Base-by-base conservation (phyloP, 2,797 vertebrate genomes). In the Botia almorhae region DNA sequence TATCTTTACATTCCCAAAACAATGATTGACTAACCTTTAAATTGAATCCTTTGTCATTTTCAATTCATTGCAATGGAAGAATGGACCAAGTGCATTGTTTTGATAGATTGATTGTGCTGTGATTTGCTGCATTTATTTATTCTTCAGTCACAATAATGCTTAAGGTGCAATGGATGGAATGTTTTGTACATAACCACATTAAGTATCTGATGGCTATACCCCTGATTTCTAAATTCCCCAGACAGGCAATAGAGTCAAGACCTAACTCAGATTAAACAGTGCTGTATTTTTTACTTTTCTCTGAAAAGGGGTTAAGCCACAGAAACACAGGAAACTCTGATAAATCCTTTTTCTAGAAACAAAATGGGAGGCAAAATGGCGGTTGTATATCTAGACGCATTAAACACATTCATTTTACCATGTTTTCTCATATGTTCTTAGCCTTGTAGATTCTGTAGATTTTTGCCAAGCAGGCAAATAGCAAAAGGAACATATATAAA, bases 1-100 rank as follows among this genome's bases (percentile, higher is more conserved):
- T 43, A 26, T 63, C 67, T 78, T 51, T 29, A 69, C 1, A 29
- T 1, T 63, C 43, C 16, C 17, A 50, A 36, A 29, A 8, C 17
- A 3, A 5, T 10, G 11, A 69, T 69, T 69, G 48, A 68, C 64
- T 55, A 51, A 55, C 63, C 16, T 69, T 69, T 46, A 69, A 17
- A 26, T 13, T 26, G 13, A 51, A 51, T 1, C 4, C 23, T 14
- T 11, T 60, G 3, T 17, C 3, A 53, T 17, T 17, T 56, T n/a
- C n/a, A 56, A 64, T 26, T 29, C 23, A 55, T 43, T 67, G 16
- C 16, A 2, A 33, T 33, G 3, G 33, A 33, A 21, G 3, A 11
- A 50, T 63, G 10, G 29, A 48, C 46, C 17, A 23, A 1, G 0
- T 23, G 19, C 8, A 26, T 23, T n/a, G 19, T 17, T 8, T 46